phyloP scores from a whole-genome alignment of 2,888 invertebrate genomes.

The Epinotia ramella region DNA sequence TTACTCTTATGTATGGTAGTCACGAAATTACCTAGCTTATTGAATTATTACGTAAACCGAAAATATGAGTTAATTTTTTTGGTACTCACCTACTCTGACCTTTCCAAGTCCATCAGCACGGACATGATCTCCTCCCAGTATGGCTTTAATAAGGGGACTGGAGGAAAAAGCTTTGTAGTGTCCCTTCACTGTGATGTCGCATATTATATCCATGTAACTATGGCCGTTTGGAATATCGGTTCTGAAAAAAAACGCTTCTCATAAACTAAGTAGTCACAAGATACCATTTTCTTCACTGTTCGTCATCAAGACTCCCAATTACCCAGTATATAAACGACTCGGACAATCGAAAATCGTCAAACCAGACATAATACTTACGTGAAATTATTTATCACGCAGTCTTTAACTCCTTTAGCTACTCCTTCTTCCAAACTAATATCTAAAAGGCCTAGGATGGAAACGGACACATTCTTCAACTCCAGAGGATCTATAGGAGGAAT shows the following conservation, averaged over 20 bases:
- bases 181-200: conserved; percentile 32
- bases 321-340: too few species aligned
- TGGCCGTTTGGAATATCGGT: conserved; percentile 17
- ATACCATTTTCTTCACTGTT: not conserved
- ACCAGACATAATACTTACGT: conserved; percentile 6
- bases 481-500: conserved; percentile 35
- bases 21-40: too few species aligned
- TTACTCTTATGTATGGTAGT: too few species aligned
- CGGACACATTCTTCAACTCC: conserved; percentile 32
- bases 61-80: not conserved
- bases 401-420: conserved; percentile 20
- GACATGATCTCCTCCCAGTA: conserved; percentile 19
- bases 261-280: not conserved
- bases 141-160: conserved; percentile 22
- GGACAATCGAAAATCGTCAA: not conserved
- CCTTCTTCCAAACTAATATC: conserved; percentile 27
- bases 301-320: too few species aligned
- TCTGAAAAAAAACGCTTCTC: conserved; percentile 1
- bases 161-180: conserved; percentile 28
- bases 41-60: too few species aligned
- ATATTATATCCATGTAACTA: conserved; percentile 16
- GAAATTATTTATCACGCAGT: conserved; percentile 24
- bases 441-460: conserved; percentile 11
- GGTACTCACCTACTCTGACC: conserved; percentile 10
- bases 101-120: conserved; percentile 29